phyloP scores from a whole-genome alignment of 2,797 vertebrate species.

The Arctocebus calabarensis region DNA sequence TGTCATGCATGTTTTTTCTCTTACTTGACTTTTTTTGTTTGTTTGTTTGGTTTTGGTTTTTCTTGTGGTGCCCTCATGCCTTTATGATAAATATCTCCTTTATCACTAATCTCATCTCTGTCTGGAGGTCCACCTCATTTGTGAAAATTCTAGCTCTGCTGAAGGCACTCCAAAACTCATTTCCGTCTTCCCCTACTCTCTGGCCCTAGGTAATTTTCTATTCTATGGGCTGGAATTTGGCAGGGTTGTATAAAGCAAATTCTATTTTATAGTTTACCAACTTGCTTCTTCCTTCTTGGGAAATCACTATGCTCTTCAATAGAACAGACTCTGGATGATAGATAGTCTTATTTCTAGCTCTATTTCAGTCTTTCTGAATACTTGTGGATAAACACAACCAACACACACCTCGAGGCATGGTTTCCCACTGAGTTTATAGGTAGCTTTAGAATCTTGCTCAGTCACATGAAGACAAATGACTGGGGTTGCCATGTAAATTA shows the following conservation, averaged over 20 bases:
- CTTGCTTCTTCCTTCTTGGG: background rate
- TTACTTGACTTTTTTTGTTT: background rate
- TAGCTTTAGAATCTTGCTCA: conserved; percentile 12
- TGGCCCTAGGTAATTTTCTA: background rate
- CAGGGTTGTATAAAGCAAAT: background rate
- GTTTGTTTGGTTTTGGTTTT: background rate
- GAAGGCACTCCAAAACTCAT: background rate
- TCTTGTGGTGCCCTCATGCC: background rate
- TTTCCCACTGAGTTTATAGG: background rate
- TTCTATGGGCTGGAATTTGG: background rate
- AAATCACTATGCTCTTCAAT: background rate
- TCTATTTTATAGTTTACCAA: background rate
- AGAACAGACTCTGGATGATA: background rate
- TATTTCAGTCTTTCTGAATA: background rate
- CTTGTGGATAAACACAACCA: background rate
- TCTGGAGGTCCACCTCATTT: background rate
- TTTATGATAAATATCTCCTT: background rate
- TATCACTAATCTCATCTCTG: background rate
- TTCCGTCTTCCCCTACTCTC: background rate
- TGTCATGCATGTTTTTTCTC: background rate
- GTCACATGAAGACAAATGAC: background rate
- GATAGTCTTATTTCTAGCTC: background rate
- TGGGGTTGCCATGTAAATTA: background rate
- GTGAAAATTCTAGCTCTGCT: background rate
- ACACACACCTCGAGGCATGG: background rate